Evolutionary conservation across 1,140 invertebrate genomes (phyloP).

Genomic region (Cotesia typhae): DNA sequence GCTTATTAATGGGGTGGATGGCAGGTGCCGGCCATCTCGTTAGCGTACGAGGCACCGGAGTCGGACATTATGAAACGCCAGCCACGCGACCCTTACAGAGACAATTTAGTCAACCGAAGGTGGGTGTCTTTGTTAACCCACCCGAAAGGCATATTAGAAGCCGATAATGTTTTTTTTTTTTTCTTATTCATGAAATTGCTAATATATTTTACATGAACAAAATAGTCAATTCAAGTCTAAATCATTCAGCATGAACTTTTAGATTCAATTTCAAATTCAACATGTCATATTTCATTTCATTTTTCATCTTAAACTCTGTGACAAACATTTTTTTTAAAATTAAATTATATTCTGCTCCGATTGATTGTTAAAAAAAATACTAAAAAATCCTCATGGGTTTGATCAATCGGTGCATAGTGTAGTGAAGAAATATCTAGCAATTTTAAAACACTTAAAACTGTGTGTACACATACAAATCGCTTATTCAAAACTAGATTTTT

Average conservation of each 20-base stretch:
- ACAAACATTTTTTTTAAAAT: too few species aligned
- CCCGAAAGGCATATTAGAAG: slow-evolving; percentile 20
- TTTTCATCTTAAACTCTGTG: too few species aligned
- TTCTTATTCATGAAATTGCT: slow-evolving; percentile 19
- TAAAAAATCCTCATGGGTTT: too few species aligned
- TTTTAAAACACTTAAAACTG: too few species aligned
- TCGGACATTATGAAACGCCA: slow-evolving; percentile 97
- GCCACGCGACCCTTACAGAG: slow-evolving; percentile 91
- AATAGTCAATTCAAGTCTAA: background rate
- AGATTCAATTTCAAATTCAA: background rate
- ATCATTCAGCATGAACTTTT: background rate
- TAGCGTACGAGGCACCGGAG: slow-evolving; percentile 96
- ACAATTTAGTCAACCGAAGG: slow-evolving; percentile 96
- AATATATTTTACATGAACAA: background rate
- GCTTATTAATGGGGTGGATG: slow-evolving; percentile 66
- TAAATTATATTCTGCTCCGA: too few species aligned
- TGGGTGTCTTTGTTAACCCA: slow-evolving; percentile 58
- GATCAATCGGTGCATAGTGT: too few species aligned
- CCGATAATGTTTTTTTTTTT: slow-evolving; percentile 16
- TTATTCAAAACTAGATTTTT: too few species aligned
- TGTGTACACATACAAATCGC: too few species aligned
- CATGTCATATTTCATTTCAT: background rate
- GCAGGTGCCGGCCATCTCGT: slow-evolving; percentile 93
- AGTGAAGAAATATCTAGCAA: too few species aligned
- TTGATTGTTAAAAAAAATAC: too few species aligned